These are phyloP conservation scores for Phoebastria nigripes DNA, from an alignment of 2,797 vertebrate species.

Conservation along the genomic window DNA sequence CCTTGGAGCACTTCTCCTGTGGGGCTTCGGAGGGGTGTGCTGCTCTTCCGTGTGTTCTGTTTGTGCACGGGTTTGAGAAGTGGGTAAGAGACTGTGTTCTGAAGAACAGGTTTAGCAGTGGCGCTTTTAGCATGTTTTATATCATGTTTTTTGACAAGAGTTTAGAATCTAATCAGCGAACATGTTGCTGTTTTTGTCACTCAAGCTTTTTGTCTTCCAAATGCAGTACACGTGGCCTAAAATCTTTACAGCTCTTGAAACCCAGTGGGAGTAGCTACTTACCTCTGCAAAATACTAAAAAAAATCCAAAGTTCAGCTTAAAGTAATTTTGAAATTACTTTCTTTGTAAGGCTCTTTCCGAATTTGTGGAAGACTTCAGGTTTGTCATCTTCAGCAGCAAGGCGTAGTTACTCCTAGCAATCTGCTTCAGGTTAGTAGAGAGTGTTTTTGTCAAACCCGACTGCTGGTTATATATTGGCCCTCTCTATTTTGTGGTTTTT, in stretches of 20 bases:
- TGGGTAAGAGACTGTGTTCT: neutral
- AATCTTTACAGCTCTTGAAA: neutral
- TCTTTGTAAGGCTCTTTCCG: neutral
- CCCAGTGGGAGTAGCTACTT: neutral
- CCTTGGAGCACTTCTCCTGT: neutral
- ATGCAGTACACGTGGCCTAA: neutral
- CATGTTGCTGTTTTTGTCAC: neutral
- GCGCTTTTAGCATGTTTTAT: neutral
- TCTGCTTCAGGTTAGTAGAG: neutral
- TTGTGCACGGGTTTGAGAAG: neutral
- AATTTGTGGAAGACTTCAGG: neutral
- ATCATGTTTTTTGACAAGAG: neutral
- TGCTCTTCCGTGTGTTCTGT: accelerated
- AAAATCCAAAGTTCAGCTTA: neutral
- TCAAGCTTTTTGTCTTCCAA: neutral
- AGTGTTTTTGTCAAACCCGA: neutral
- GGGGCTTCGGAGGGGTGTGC: neutral
- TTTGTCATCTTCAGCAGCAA: neutral
- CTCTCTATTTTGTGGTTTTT: neutral
- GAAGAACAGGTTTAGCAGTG: neutral
- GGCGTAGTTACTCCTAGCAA: neutral
- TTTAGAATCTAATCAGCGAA: neutral
- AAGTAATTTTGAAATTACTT: neutral
- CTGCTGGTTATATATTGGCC: neutral
- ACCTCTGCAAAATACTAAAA: neutral